A percentile compares a stretch with the other conserved stretches of the same genome.
Conservation (phyloP, 2,113 vertebrate genomes). For the Smithornis capensis region DNA sequence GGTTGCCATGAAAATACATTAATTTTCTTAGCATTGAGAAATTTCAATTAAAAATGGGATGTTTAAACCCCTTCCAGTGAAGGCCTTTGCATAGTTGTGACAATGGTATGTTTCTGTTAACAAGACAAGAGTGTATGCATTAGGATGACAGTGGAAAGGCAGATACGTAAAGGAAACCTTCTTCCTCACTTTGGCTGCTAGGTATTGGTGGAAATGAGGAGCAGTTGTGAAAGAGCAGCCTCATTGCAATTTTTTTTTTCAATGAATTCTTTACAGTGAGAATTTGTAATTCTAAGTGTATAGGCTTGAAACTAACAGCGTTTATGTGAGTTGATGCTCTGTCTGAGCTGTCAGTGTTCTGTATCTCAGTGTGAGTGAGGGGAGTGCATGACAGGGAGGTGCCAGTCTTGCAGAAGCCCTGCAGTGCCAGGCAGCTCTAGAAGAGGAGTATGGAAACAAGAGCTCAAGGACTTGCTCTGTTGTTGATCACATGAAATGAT, state of each 20-base stretch:
- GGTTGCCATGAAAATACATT: not conserved
- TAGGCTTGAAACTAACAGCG: not conserved
- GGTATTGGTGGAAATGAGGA: not conserved
- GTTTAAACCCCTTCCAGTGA: not conserved
- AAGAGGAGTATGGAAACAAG: not conserved
- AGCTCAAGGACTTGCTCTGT: not conserved
- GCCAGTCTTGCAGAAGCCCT: not conserved
- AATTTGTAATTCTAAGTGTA: not conserved
- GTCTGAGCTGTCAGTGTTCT: not conserved
- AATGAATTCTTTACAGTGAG: not conserved
- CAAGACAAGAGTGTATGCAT: no score
- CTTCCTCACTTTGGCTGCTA: not conserved
- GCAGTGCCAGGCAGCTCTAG: not conserved
- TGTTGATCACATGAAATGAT: not conserved
- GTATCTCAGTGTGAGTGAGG: not conserved
- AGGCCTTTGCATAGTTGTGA: not conserved
- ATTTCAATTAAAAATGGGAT: not conserved
- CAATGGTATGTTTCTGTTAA: no score
- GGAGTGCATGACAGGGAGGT: fast-evolving
- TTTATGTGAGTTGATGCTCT: not conserved
- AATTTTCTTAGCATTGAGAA: not conserved
- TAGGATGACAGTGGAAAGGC: not conserved
- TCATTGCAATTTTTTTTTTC: not conserved
- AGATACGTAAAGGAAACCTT: not conserved
- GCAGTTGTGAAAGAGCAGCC: not conserved